Percentiles rank a stretch among this genome's conserved stretches.
Conservation (phyloP, 2,888 invertebrate genomes). For the Periphyllus acericola region DNA sequence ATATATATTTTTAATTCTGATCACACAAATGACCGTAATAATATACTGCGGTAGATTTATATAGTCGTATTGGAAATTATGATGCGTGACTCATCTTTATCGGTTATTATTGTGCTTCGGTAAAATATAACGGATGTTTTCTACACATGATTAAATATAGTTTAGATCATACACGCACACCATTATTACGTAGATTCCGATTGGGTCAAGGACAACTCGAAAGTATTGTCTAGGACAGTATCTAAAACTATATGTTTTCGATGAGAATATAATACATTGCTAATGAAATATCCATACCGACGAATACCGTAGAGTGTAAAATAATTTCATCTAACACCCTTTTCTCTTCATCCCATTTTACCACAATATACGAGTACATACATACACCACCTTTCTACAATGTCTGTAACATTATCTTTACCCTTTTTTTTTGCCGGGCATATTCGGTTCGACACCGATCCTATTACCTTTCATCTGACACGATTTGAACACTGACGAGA, state of each 20-base stretch:
- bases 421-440: not conserved
- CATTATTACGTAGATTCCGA: not conserved
- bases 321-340: not conserved
- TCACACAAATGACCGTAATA: constrained; percentile 9
- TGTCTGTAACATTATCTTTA: constrained; percentile 7
- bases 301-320: not conserved
- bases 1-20: constrained; percentile 3
- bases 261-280: not conserved
- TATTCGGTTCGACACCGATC: not conserved
- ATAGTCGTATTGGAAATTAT: constrained; percentile 30
- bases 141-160: constrained; percentile 13
- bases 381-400: not conserved
- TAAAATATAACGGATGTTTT: constrained; percentile 24
- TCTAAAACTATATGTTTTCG: not conserved
- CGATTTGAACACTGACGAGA: constrained; percentile 22
- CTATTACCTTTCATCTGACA: constrained; percentile 8
- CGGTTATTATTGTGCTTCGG: constrained; percentile 27
- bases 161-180: not conserved
- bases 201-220: constrained; percentile 28
- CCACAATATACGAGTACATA: not conserved
- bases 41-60: not conserved
- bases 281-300: not conserved
- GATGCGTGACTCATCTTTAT: constrained; percentile 42
- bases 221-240: constrained; percentile 8
- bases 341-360: not conserved